phyloP scores from a whole-genome alignment of 2,888 invertebrate species.

The Drosophila greeni region DNA sequence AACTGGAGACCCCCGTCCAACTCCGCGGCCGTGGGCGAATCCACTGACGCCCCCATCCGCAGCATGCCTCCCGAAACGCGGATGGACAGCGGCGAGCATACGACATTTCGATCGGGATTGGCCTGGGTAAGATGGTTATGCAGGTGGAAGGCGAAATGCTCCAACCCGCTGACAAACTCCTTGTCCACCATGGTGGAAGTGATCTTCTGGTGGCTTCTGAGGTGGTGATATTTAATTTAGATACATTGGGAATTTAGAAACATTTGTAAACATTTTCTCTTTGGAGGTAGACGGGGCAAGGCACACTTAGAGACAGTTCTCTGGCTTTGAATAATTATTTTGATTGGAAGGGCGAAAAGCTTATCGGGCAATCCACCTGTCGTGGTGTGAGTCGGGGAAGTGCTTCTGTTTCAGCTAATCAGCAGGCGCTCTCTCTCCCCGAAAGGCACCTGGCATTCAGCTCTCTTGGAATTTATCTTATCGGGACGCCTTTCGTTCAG shows the following conservation, averaged over 20 bases:
- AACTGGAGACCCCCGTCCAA: constrained; percentile 46
- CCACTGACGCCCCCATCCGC: constrained; percentile 42
- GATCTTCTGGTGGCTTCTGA: neutral
- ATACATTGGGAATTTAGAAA: neutral
- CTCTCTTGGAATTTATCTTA: constrained; percentile 39
- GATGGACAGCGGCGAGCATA: constrained; percentile 50
- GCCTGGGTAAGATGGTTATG: constrained; percentile 24
- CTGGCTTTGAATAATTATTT: neutral
- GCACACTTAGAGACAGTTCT: neutral
- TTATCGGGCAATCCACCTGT: constrained; percentile 5
- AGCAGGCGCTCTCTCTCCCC: neutral
- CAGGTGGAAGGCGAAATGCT: constrained; percentile 33
- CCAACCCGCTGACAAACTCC: constrained; percentile 28
- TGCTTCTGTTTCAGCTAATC: constrained; percentile 3
- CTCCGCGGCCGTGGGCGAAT: constrained; percentile 38
- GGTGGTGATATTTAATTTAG: neutral
- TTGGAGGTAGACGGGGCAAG: neutral
- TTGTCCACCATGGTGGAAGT: constrained; percentile 2
- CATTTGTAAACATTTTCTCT: neutral
- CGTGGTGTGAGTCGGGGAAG: neutral
- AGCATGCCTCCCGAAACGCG: constrained; percentile 49
- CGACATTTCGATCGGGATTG: constrained; percentile 37
- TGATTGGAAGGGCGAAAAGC: neutral
- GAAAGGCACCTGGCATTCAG: neutral
- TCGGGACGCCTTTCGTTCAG: constrained; percentile 12